Conservation (phyloP, 2,888 invertebrate genomes). For the Cremastinae sp. region DNA sequence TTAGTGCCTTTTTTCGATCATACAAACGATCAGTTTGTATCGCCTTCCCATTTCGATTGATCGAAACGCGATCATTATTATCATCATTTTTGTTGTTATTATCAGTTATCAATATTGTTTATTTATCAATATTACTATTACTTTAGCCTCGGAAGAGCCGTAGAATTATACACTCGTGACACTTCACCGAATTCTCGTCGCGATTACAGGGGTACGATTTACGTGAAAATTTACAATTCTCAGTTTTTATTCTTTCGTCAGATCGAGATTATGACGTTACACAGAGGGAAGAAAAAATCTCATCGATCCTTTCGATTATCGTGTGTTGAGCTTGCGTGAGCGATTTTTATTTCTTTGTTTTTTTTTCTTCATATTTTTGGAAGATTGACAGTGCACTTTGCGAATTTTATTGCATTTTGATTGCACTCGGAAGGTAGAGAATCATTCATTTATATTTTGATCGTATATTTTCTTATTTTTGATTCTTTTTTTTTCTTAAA, state of each 20-base stretch:
- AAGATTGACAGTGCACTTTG: not conserved
- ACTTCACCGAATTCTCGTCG: conserved; percentile 28
- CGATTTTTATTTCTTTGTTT: conserved; percentile 2
- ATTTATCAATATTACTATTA: conserved; percentile 8
- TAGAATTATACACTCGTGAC: conserved; percentile 37
- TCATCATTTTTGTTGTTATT: conserved; percentile 22
- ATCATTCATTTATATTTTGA: not conserved
- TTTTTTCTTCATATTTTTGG: conserved; percentile 27
- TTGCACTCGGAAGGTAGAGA: not conserved
- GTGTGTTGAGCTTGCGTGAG: not conserved
- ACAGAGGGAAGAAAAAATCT: conserved; percentile 11
- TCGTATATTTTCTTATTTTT: not conserved
- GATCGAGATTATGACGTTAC: conserved; percentile 2
- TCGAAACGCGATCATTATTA: conserved; percentile 38
- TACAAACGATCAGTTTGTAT: conserved; percentile 41
- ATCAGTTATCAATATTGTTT: conserved; percentile 6
- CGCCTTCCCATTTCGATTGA: conserved; percentile 18
- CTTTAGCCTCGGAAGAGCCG: conserved; percentile 51
- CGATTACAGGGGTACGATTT: not conserved
- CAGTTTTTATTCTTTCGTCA: conserved; percentile 17
- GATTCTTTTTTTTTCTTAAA: not conserved
- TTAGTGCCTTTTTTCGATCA: conserved; percentile 52
- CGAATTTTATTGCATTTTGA: conserved; percentile 32
- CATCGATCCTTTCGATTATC: not conserved
- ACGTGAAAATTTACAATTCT: conserved; percentile 15